A percentile compares a stretch with the other conserved stretches of the same genome.
Evolutionary conservation across 2,797 vertebrate genomes (phyloP).

Genomic region (Ceryle rudis): DNA sequence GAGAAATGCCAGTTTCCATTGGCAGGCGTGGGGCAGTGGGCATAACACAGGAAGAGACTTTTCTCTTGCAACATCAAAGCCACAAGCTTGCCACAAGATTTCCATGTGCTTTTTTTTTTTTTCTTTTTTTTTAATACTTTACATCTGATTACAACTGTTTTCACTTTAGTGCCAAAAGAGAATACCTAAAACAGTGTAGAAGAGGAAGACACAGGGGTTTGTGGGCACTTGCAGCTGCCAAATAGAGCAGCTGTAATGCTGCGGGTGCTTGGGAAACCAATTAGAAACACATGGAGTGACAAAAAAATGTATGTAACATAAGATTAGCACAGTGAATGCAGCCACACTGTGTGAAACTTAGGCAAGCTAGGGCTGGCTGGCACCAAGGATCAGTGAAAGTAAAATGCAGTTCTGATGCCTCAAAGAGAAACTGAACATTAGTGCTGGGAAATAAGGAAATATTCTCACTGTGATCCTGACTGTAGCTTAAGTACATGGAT

Average conservation of each 20-base stretch:
- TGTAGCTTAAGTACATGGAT: conserved; percentile 24
- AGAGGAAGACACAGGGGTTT: conserved; percentile 57
- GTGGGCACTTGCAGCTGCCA: conserved; percentile 63
- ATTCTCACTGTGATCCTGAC: background rate
- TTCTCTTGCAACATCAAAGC: conserved; percentile 20
- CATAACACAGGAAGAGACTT: background rate
- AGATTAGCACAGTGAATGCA: conserved; percentile 53
- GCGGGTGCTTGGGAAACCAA: conserved; percentile 62
- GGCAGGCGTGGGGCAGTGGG: background rate
- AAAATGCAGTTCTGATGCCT: conserved; percentile 1
- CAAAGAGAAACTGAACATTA: conserved; percentile 41
- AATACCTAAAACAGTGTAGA: conserved; percentile 52
- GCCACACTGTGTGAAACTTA: conserved; percentile 52
- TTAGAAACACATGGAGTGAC: conserved; percentile 71
- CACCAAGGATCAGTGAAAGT: conserved; percentile 27
- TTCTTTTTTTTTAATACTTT: background rate
- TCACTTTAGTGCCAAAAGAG: conserved; percentile 52
- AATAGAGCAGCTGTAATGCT: conserved; percentile 69
- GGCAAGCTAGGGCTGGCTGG: conserved; percentile 36
- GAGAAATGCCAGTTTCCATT: background rate
- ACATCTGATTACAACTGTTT: conserved; percentile 62
- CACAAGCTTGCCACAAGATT: conserved; percentile 22
- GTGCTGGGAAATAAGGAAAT: conserved; percentile 18
- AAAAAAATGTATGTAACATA: conserved; percentile 56
- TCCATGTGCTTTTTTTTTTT: background rate